Percentiles rank a stretch among this genome's conserved stretches.
phyloP scores from a whole-genome alignment of 2,888 invertebrate genomes.

The Watsonalla binaria region DNA sequence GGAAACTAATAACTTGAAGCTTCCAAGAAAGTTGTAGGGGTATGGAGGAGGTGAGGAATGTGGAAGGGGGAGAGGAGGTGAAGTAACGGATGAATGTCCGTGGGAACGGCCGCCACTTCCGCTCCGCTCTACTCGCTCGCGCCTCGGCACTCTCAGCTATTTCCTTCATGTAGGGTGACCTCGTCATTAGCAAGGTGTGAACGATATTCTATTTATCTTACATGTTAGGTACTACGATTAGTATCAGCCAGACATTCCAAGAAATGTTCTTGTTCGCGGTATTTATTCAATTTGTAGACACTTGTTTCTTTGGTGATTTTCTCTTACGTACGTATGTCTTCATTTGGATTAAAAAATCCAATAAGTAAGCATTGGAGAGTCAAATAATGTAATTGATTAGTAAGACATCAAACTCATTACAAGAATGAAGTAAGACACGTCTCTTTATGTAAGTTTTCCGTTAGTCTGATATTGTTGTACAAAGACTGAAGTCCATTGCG shows the following conservation, averaged over 20 bases:
- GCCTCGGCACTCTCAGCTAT: slow-evolving; percentile 66
- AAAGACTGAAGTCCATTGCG: neutral
- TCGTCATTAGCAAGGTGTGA: slow-evolving; percentile 7
- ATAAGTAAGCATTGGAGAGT: too few relatives aligned
- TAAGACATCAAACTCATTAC: too few relatives aligned
- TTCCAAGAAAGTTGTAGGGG: slow-evolving; percentile 31
- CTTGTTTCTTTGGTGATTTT: too few relatives aligned
- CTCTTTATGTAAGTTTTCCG: too few relatives aligned
- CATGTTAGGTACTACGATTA: neutral
- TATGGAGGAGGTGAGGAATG: slow-evolving; percentile 15
- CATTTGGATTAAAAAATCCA: too few relatives aligned
- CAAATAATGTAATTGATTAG: too few relatives aligned
- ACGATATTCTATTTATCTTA: slow-evolving; percentile 2
- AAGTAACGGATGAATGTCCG: slow-evolving; percentile 77
- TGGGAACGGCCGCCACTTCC: slow-evolving; percentile 77
- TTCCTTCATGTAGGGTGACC: slow-evolving; percentile 72
- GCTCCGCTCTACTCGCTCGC: slow-evolving; percentile 57
- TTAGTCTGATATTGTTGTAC: too few relatives aligned
- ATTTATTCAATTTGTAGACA: too few relatives aligned
- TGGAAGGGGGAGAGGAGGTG: slow-evolving; percentile 45
- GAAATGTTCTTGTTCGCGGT: too few relatives aligned
- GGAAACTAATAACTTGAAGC: slow-evolving; percentile 18
- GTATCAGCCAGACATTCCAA: neutral
- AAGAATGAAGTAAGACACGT: too few relatives aligned
- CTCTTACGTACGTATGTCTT: too few relatives aligned